Evolutionary conservation across 1,140 invertebrate species (phyloP).

Genomic region (Hydropsyche tenuis): DNA sequence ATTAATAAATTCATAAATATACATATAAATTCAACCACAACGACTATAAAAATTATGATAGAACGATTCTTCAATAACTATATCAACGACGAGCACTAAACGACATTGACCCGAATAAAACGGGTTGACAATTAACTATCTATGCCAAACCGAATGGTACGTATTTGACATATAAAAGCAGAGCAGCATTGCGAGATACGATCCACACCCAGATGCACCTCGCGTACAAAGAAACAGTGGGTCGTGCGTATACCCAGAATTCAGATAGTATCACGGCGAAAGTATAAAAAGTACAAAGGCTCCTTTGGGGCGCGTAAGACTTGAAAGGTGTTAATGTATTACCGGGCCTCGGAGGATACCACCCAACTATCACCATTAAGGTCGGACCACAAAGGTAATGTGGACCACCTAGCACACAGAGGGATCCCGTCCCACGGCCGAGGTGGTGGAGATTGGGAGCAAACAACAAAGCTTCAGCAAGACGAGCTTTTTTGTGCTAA

Average conservation of each 20-base stretch:
- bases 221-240: constrained; percentile 45
- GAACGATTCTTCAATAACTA: too few relatives aligned
- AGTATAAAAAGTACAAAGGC: constrained; percentile 49
- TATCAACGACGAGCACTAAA: too few relatives aligned
- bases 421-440: background rate
- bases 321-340: constrained; percentile 51
- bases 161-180: background rate
- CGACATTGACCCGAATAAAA: too few relatives aligned
- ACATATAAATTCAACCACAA: too few relatives aligned
- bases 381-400: constrained; percentile 45
- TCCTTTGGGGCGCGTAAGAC: constrained; percentile 45
- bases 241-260: constrained; percentile 15
- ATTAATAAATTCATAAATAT: too few relatives aligned
- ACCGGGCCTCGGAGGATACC: constrained; percentile 35
- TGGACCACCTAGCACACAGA: background rate
- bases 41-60: too few relatives aligned
- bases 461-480: constrained; percentile 41
- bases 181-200: background rate
- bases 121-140: too few relatives aligned
- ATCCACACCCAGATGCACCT: constrained; percentile 41
- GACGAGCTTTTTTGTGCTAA: constrained; percentile 46
- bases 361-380: constrained; percentile 47
- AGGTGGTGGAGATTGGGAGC: constrained; percentile 1
- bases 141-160: too few relatives aligned
- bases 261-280: constrained; percentile 45